These are phyloP conservation scores for Xylocopa sonorina DNA, from an alignment of 1,140 invertebrate species.

Conservation along the genomic window DNA sequence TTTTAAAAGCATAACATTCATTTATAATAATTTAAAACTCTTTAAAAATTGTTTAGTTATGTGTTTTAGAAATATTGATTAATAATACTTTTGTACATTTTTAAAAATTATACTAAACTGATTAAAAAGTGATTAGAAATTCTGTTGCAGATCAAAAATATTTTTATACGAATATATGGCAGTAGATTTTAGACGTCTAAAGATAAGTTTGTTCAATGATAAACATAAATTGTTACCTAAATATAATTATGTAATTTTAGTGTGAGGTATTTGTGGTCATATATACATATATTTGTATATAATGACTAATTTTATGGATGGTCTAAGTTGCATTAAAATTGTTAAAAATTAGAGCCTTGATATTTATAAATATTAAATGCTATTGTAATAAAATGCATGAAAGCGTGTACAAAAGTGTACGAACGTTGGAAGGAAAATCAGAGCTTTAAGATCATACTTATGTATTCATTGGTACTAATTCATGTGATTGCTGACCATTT, in stretches of 20 bases:
- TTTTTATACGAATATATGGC: slow-evolving; percentile 19
- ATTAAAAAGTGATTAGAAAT: slow-evolving; percentile 4
- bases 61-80: background rate
- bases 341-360: slow-evolving; percentile 3
- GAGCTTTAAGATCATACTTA: slow-evolving; percentile 55
- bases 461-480: slow-evolving; percentile 77
- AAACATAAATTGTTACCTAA: background rate
- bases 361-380: slow-evolving; percentile 12
- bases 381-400: slow-evolving; percentile 23
- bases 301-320: slow-evolving; percentile 11
- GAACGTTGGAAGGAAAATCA: background rate
- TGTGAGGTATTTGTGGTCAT: slow-evolving; percentile 8
- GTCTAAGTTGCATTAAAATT: slow-evolving; percentile 38
- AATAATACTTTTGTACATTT: slow-evolving; percentile 6
- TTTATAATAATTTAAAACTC: background rate
- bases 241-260: background rate
- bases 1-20: background rate
- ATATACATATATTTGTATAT: slow-evolving; percentile 4
- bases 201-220: slow-evolving; percentile 1
- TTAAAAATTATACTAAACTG: background rate
- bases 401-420: slow-evolving; percentile 40
- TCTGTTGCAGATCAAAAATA: slow-evolving; percentile 1
- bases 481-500: slow-evolving; percentile 79
- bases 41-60: background rate
- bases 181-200: slow-evolving; percentile 2